phyloP scores from a whole-genome alignment of 2,797 vertebrate species.

The Leuciscus waleckii region DNA sequence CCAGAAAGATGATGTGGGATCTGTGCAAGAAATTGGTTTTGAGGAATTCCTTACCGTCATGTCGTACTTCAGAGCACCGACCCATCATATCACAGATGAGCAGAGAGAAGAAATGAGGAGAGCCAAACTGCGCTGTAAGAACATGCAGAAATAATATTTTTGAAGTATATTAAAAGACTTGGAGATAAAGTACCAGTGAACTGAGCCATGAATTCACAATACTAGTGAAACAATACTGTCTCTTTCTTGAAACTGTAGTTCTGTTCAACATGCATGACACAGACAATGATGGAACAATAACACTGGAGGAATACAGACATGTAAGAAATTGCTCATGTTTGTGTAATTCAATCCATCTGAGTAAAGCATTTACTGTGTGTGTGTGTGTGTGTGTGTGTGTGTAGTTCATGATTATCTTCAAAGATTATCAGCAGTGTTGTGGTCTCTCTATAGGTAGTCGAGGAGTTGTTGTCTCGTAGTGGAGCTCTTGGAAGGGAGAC shows the following conservation, averaged over 20 bases:
- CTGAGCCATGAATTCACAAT: not conserved
- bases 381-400: not conserved
- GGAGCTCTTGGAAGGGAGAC: slow-evolving; percentile 86
- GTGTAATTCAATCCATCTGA: not conserved
- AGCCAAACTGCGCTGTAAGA: slow-evolving; percentile 91
- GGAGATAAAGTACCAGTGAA: slow-evolving; percentile 12
- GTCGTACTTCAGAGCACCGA: slow-evolving; percentile 91
- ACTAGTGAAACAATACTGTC: not conserved
- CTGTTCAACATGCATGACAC: slow-evolving; percentile 98
- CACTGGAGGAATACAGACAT: slow-evolving; percentile 93
- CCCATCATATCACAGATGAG: slow-evolving; percentile 81
- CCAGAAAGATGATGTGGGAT: slow-evolving; percentile 71
- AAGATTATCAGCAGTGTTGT: slow-evolving; percentile 10
- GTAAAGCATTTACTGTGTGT: not conserved
- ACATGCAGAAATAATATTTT: not conserved
- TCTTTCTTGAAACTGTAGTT: slow-evolving; percentile 75
- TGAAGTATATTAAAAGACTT: not conserved
- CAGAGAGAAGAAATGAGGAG: slow-evolving; percentile 82
- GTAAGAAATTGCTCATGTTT: slow-evolving; percentile 73
- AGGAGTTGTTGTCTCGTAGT: slow-evolving; percentile 91
- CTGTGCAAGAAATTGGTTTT: slow-evolving; percentile 86
- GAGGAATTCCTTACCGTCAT: slow-evolving; percentile 94
- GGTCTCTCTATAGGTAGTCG: slow-evolving; percentile 83
- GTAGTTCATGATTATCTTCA: not conserved
- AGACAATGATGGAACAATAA: slow-evolving; percentile 93